Conservation (phyloP, 2,797 vertebrate genomes). For the Cryptoblepharus egeriae region DNA sequence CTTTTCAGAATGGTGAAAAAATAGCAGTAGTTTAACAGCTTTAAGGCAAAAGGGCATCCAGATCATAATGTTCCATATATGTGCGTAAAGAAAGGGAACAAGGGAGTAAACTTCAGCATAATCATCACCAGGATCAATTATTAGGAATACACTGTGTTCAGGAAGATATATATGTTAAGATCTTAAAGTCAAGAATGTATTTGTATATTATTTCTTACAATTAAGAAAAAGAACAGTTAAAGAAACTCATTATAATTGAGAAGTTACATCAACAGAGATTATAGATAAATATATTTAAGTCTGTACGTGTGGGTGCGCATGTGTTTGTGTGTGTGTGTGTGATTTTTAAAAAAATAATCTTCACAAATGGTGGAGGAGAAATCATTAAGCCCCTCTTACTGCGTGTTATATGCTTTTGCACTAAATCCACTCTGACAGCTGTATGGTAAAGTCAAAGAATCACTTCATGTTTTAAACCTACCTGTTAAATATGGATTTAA, state of each 20-base stretch:
- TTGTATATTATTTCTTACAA: background rate
- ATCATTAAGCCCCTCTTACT: too few relatives aligned
- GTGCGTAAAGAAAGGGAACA: background rate
- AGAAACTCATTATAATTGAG: background rate
- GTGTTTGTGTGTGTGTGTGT: too few relatives aligned
- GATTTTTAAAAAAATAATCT: too few relatives aligned
- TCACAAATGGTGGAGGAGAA: too few relatives aligned
- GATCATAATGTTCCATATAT: background rate
- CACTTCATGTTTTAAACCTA: too few relatives aligned
- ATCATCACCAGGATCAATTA: constrained; percentile 4
- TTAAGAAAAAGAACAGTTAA: background rate
- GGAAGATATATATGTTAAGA: background rate
- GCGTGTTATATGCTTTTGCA: too few relatives aligned
- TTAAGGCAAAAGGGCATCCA: background rate
- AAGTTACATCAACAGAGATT: background rate
- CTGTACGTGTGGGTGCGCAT: too few relatives aligned
- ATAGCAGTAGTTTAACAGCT: constrained; percentile 2
- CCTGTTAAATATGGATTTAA: too few relatives aligned
- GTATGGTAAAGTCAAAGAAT: too few relatives aligned
- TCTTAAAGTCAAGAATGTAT: background rate
- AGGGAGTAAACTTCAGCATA: constrained; percentile 7
- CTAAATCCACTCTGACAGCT: too few relatives aligned
- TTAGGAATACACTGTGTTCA: constrained; percentile 13
- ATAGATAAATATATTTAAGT: background rate
- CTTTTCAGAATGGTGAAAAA: constrained; percentile 1